A percentile compares a stretch with the other conserved stretches of the same genome.
Conservation (phyloP, 2,888 invertebrate genomes). For the Bhutanitis thaidina region DNA sequence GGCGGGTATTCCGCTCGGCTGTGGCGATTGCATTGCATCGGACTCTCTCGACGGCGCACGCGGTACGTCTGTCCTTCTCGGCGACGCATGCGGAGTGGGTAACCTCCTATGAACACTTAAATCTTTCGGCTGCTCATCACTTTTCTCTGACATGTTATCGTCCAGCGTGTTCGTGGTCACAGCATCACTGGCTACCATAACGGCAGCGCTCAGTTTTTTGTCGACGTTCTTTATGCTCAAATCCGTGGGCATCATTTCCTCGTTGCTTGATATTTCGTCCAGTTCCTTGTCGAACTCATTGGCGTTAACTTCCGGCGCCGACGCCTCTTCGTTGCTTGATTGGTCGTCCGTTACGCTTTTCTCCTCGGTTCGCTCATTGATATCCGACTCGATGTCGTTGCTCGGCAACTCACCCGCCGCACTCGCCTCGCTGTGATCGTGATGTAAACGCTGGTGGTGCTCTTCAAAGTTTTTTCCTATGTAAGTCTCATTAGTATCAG, state of each 20-base stretch:
- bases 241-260: constrained; percentile 79
- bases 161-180: constrained; percentile 46
- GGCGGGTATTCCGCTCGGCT: constrained; percentile 85
- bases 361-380: constrained; percentile 6
- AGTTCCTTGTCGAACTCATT: constrained; percentile 23
- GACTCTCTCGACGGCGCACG: constrained; percentile 85
- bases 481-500: constrained; percentile 50
- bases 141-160: constrained; percentile 60
- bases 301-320: constrained; percentile 15
- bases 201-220: constrained; percentile 41
- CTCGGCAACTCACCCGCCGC: constrained; percentile 34
- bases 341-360: constrained; percentile 24
- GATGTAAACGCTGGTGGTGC: constrained; percentile 33
- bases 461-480: constrained; percentile 39
- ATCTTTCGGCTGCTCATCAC: constrained; percentile 81
- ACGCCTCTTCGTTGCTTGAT: constrained; percentile 22
- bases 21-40: constrained; percentile 86
- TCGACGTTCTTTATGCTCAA: constrained; percentile 66
- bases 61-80: constrained; percentile 67
- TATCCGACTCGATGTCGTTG: constrained; percentile 21
- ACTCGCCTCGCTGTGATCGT: constrained; percentile 45
- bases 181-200: constrained; percentile 36
- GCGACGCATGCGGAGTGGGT: constrained; percentile 67
- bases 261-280: constrained; percentile 35
- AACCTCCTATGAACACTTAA: constrained; percentile 77